A percentile compares a stretch with the other conserved stretches of the same genome.
Evolutionary conservation across 2,888 invertebrate species (phyloP).

Genomic region (Callimorpha dominula): DNA sequence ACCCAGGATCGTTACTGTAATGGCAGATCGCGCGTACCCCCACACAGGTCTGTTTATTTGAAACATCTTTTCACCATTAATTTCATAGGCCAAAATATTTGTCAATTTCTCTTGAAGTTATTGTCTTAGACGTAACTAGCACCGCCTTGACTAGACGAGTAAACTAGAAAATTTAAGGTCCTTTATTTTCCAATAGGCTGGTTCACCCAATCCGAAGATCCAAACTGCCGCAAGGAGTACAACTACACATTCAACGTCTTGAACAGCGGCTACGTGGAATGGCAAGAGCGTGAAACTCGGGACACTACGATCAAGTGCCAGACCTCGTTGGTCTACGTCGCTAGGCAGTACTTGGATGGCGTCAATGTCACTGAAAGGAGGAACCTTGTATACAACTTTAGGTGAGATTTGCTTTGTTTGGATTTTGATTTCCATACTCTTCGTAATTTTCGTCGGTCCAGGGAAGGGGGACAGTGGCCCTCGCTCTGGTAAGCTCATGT

Average conservation of each 20-base stretch:
- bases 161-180: background rate
- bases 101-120: background rate
- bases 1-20: constrained; percentile 93
- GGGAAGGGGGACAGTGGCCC: no score
- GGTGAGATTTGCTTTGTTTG: constrained; percentile 54
- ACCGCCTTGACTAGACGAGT: background rate
- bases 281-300: constrained; percentile 93
- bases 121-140: background rate
- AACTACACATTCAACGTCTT: constrained; percentile 90
- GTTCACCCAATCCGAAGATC: constrained; percentile 94
- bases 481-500: no score
- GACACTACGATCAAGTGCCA: constrained; percentile 86
- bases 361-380: constrained; percentile 95
- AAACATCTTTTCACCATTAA: background rate
- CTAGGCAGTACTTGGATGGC: constrained; percentile 92
- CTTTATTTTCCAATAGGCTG: constrained; percentile 85
- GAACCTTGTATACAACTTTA: constrained; percentile 95
- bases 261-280: constrained; percentile 92
- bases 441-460: no score
- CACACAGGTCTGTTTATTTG: constrained; percentile 89
- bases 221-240: constrained; percentile 93
- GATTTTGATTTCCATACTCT: no score
- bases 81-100: background rate
- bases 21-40: constrained; percentile 94
- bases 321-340: constrained; percentile 92